phyloP scores from a whole-genome alignment of 2,113 vertebrate species.

The Eublepharis macularius region DNA sequence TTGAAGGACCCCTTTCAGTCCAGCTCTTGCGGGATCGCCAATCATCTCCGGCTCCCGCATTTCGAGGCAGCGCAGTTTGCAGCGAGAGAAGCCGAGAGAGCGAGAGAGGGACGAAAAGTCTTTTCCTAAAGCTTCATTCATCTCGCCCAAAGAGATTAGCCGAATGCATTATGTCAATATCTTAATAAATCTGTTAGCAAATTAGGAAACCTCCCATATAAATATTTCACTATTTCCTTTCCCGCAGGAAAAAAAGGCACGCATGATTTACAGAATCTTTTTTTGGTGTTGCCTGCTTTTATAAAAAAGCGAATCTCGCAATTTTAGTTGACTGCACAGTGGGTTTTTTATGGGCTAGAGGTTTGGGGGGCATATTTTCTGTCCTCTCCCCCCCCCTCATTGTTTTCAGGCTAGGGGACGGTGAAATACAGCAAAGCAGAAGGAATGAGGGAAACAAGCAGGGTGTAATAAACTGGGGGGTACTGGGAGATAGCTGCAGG shows the following conservation, averaged over 20 bases:
- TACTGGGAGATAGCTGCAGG: neutral
- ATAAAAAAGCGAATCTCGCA: slow-evolving; percentile 38
- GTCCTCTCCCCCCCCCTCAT: too few species aligned
- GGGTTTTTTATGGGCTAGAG: neutral
- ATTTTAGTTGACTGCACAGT: slow-evolving; percentile 26
- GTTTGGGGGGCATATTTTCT: neutral
- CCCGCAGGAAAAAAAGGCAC: slow-evolving; percentile 22
- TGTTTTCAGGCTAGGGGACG: too few species aligned
- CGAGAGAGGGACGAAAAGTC: neutral
- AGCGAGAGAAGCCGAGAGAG: neutral
- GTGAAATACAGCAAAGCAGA: neutral
- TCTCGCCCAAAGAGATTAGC: neutral
- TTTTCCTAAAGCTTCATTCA: neutral
- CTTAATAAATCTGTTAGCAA: slow-evolving; percentile 59
- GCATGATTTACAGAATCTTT: slow-evolving; percentile 6
- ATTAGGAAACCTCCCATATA: slow-evolving; percentile 57
- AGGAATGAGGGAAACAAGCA: neutral
- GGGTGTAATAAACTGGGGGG: too few species aligned
- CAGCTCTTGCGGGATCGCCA: neutral
- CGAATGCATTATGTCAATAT: neutral
- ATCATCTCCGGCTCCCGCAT: neutral
- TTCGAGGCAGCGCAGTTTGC: neutral
- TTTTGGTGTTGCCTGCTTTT: neutral
- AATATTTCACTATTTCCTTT: slow-evolving; percentile 57
- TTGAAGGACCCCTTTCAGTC: neutral